Conservation (phyloP, 2,113 vertebrate genomes). For the Lampris incognitus region DNA sequence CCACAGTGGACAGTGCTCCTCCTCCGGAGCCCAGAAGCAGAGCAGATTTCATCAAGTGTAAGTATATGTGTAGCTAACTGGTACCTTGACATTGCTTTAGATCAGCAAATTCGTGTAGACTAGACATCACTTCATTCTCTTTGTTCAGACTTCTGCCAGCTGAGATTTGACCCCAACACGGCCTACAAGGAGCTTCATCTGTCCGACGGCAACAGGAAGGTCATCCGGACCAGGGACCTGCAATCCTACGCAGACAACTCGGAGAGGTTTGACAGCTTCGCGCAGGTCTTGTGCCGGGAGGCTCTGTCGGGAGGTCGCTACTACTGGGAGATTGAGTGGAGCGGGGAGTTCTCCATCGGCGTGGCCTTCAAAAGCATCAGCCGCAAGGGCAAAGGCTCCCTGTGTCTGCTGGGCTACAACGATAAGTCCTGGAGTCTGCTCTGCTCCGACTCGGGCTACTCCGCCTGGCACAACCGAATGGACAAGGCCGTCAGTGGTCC, state of each 20-base stretch:
- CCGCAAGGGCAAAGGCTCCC: constrained; percentile 80
- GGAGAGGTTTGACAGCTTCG: constrained; percentile 86
- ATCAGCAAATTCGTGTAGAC: not conserved
- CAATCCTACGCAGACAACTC: constrained; percentile 79
- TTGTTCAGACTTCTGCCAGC: constrained; percentile 81
- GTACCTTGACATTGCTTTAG: not conserved
- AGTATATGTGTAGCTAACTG: constrained; percentile 33
- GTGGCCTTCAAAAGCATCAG: constrained; percentile 86
- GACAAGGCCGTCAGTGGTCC: constrained; percentile 79
- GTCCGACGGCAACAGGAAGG: constrained; percentile 81
- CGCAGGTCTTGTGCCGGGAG: constrained; percentile 90
- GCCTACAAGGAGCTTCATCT: constrained; percentile 85
- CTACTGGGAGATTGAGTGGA: constrained; percentile 95
- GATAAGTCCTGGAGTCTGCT: constrained; percentile 94
- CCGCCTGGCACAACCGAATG: constrained; percentile 90
- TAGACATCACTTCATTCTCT: not conserved
- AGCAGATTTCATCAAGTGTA: constrained; percentile 84
- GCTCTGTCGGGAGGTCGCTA: constrained; percentile 82
- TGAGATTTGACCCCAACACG: constrained; percentile 78
- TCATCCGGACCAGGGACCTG: constrained; percentile 78
- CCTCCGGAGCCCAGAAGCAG: constrained; percentile 78
- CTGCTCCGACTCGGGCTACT: constrained; percentile 86
- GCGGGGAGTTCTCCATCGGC: constrained; percentile 87
- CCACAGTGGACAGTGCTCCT: constrained; percentile 72
- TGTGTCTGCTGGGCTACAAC: constrained; percentile 90